Evolutionary conservation across 37 sponge, comb jelly and placozoan species (phyloP).

Genomic region (Agelas oroides): DNA sequence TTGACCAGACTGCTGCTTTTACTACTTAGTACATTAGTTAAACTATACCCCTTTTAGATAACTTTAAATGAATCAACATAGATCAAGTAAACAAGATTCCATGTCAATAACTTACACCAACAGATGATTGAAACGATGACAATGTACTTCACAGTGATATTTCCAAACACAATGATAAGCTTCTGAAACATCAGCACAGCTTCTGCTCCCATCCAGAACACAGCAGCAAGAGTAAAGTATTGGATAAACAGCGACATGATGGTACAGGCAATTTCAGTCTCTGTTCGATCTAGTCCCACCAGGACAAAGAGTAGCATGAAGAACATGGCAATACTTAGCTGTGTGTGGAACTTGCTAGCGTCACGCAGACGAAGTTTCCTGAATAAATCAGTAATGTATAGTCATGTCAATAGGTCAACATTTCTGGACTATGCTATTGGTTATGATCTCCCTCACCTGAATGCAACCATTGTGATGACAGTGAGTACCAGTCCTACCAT

Average conservation of each 20-base stretch:
- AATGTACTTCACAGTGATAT: neutral
- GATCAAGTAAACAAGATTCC: too few relatives aligned
- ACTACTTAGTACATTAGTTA: too few relatives aligned
- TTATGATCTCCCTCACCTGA: slow-evolving; percentile 54
- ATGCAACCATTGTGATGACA: slow-evolving; percentile 8
- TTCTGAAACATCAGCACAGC: slow-evolving; percentile 60
- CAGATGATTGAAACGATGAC: slow-evolving; percentile 43
- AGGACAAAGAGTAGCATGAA: slow-evolving; percentile 39
- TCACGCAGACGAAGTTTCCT: slow-evolving; percentile 52
- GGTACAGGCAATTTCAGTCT: slow-evolving; percentile 39
- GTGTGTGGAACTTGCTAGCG: slow-evolving; percentile 57
- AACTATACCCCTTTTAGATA: too few relatives aligned
- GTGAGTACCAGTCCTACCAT: slow-evolving; percentile 50
- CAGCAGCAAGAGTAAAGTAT: slow-evolving; percentile 50
- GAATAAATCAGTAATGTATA: too few relatives aligned
- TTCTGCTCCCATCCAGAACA: slow-evolving; percentile 71
- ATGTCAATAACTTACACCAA: slow-evolving; percentile 62
- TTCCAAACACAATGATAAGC: slow-evolving; percentile 62
- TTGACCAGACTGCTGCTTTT: too few relatives aligned
- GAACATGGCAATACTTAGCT: slow-evolving; percentile 58
- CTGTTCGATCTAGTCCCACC: slow-evolving; percentile 54
- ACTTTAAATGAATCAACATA: too few relatives aligned
- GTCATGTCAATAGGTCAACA: too few relatives aligned
- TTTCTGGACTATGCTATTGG: too few relatives aligned
- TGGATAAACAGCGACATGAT: slow-evolving; percentile 41